phyloP scores from a whole-genome alignment of 30 jellyfish, hydroid and myxozoan genomes.

The Aurelia coerulea region DNA sequence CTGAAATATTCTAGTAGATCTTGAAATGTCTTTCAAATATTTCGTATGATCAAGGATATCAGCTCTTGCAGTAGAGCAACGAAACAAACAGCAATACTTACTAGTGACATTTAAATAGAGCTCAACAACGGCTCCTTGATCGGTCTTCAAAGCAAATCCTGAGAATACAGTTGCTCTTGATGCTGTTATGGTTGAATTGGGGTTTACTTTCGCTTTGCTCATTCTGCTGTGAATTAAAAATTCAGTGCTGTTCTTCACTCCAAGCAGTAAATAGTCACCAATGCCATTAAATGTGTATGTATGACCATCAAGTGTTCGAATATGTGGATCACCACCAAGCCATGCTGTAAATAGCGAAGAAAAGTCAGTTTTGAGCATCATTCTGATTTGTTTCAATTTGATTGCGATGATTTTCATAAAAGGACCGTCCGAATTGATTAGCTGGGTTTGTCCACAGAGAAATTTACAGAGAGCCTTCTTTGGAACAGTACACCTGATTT shows the following conservation, averaged over 20 bases:
- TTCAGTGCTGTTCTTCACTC: slow-evolving; percentile 57
- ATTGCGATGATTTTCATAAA: no score
- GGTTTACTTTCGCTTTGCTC: slow-evolving; percentile 51
- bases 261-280: slow-evolving; percentile 59
- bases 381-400: no score
- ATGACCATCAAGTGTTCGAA: slow-evolving; percentile 72
- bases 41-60: no score
- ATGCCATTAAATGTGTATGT: slow-evolving; percentile 76
- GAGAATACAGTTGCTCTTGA: slow-evolving; percentile 80
- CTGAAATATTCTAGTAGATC: no score
- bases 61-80: no score
- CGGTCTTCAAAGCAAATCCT: slow-evolving; percentile 63
- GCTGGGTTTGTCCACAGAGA: no score
- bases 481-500: no score
- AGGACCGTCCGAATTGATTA: no score
- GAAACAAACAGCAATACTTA: neutral
- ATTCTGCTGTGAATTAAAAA: slow-evolving; percentile 62
- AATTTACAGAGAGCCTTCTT: no score
- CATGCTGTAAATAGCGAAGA: slow-evolving; percentile 24
- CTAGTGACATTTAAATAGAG: slow-evolving; percentile 54
- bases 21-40: no score
- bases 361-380: no score
- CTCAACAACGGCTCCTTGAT: slow-evolving; percentile 67
- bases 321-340: slow-evolving; percentile 81
- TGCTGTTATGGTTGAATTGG: slow-evolving; percentile 19